Evolutionary conservation across 1,140 invertebrate species (phyloP), one percentile per base, ranked within the genome.

Genomic region (Tetragonula clypearis): DNA sequence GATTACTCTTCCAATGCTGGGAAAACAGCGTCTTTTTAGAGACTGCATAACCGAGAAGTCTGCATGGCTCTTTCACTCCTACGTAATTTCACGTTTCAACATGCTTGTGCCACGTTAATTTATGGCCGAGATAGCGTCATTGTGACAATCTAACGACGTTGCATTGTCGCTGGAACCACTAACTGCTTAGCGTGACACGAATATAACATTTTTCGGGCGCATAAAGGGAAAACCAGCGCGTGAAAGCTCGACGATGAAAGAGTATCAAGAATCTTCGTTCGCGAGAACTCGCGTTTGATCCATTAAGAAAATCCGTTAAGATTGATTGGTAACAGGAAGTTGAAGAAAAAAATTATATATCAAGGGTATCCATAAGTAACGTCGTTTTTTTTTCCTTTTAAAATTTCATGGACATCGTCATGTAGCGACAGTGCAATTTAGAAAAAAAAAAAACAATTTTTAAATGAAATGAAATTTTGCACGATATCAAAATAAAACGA

Each of bases 1-100:
- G 15, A 73, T 73, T 55, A 26, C 26, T 41, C 56, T 35, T 58
- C 55, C 55, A 11, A 60, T 76, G 73, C 26, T 75, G 56, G 17
- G 49, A 75, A 30, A 56, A 76, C 26, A 41, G 19, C 8, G 55
- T 35, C 55, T 60, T 76, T 58, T 35, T 21, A 76, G 55, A 41
- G 60, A 41, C 74, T n/a, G 74, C 23, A 41, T 23, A 60, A 14
- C 56, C 19, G 56, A 62, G 56, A 60, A 49, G 41, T 49, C 30
- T 30, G 41, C 41, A 49, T 41, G 56, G 56, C n/a, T 76, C 74
- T 62, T 41, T 49, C 17, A 62, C 74, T 60, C 74, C 74, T 41
- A 76, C 74, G 74, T 76, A 76, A 76, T n/a, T 60, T 56, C 41
- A 62, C 56, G 30, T 76, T 76, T 60, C 74, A 62, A 76, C 74